These are phyloP conservation scores for Pristionchus mayeri DNA, from an alignment of 2,888 invertebrate genomes.

Conservation along the genomic window DNA sequence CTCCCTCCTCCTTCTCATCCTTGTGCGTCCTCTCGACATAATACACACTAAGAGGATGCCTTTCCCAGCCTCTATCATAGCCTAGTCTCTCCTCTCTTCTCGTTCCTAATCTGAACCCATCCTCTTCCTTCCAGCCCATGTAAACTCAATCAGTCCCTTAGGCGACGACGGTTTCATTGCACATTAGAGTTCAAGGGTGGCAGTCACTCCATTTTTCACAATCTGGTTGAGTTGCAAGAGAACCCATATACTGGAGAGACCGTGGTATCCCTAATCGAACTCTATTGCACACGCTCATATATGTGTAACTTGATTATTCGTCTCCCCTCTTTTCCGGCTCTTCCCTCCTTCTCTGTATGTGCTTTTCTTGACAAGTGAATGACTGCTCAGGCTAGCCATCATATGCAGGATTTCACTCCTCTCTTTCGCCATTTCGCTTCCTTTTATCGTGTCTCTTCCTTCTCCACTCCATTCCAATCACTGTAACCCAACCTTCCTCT, in stretches of 20 bases:
- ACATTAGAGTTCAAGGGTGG: no score
- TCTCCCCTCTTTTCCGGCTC: neutral
- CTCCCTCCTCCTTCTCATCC: neutral
- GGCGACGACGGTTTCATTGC: no score
- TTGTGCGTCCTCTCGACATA: conserved; percentile 23
- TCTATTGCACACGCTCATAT: conserved; percentile 8
- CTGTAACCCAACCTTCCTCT: neutral
- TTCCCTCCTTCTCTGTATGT: neutral
- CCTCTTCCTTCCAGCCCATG: conserved; percentile 5
- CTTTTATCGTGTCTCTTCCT: conserved; percentile 7
- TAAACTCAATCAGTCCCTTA: conserved; percentile 35
- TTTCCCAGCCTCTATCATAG: conserved; percentile 10
- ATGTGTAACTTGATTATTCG: conserved; percentile 29
- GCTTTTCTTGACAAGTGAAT: conserved; percentile 33
- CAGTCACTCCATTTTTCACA: no score
- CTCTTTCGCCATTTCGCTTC: neutral
- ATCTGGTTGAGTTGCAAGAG: no score
- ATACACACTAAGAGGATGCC: conserved; percentile 28
- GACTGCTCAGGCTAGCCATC: conserved; percentile 23
- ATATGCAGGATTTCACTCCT: conserved; percentile 5
- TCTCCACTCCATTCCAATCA: conserved; percentile 19
- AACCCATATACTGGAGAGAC: no score
- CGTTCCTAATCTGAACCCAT: conserved; percentile 13
- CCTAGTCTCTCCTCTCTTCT: conserved; percentile 15
- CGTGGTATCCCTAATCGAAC: neutral